Base-by-base conservation (phyloP, 1,140 invertebrate species). In the Drosophila pseudoobscura region DNA sequence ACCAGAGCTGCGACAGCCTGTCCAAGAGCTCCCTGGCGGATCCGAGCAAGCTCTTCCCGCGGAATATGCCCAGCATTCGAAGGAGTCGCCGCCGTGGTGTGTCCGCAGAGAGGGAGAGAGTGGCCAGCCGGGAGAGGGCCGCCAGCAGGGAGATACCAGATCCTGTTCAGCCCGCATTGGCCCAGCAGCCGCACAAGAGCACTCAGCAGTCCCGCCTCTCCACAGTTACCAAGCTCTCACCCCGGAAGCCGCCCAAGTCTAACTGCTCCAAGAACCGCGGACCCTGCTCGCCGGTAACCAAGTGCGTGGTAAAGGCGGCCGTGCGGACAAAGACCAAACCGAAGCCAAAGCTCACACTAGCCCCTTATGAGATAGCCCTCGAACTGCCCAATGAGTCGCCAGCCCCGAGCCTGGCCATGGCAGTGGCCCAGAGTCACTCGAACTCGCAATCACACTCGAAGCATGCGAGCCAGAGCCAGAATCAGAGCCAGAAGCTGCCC, bases 1-100 rank as follows among this genome's bases (percentile, higher is more conserved):
- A 76, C 26, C 47, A 44, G 0, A 74, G 73, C 62, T 61, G 66
- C 60, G 83, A 83, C 51, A 87, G 83, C 11, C 31, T 60, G 26
- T 88, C 83, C 13, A 88, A 88, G 45, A 83, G 71, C 15, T 88
- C 83, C 2, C 82, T 87, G 55, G 75, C 78, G 55, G 89, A 91
- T 47, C 54, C 52, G 15, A 62, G 89, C 44, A 91, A 89, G 57
- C 68, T 91, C 29, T 91, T 91, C 66, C 89, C 89, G 39, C 76
- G 89, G n/a, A 91, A 91, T 46, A 91, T 91, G 89, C 89, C 89
- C 24, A 91, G 89, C 65, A 91, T 91, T 24, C 60, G 89, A 0
- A 68, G 89, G 11, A 91, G 89, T 63, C 82, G 89, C 0, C 51
- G 89, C 0, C 64, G 89, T 5, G 75, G 66, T 8, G 55, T 70